Conservation (phyloP, 2,888 invertebrate genomes). For the Eulithis prunata region DNA sequence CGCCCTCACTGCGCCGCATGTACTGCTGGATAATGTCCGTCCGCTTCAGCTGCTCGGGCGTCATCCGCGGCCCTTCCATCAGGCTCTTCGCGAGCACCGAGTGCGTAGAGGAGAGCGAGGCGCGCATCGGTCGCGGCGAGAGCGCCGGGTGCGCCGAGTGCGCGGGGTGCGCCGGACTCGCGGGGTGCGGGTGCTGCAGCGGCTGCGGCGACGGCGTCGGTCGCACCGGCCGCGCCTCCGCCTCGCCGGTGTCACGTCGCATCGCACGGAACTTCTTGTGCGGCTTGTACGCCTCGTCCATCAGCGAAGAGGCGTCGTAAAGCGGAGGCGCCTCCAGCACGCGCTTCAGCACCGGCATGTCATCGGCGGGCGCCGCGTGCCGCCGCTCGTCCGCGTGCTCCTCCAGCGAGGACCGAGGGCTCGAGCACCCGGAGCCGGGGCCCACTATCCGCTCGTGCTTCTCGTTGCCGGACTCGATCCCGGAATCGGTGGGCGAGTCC, state of each 20-base stretch:
- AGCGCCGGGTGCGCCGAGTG: conserved; percentile 64
- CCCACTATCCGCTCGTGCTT: conserved; percentile 90
- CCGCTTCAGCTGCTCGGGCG: conserved; percentile 95
- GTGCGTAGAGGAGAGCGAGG: conserved; percentile 92
- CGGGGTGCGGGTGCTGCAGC: conserved; percentile 78
- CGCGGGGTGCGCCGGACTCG: conserved; percentile 58
- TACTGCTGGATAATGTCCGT: conserved; percentile 96
- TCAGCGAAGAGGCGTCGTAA: conserved; percentile 94
- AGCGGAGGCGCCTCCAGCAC: conserved; percentile 96
- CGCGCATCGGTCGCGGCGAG: conserved; percentile 81
- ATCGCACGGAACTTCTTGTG: conserved; percentile 97
- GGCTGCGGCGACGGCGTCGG: conserved; percentile 83
- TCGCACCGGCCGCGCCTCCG: conserved; percentile 81
- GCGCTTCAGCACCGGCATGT: conserved; percentile 97
- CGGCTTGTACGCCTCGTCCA: conserved; percentile 98
- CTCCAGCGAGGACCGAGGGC: conserved; percentile 92
- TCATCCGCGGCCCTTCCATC: conserved; percentile 97
- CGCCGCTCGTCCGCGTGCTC: conserved; percentile 88
- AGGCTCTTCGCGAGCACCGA: conserved; percentile 95
- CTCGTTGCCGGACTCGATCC: conserved; percentile 96
- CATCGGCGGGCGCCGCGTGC: conserved; percentile 87
- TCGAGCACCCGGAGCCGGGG: conserved; percentile 91
- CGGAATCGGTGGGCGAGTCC: conserved; percentile 96
- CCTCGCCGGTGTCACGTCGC: conserved; percentile 92
- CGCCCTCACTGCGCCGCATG: conserved; percentile 91